These are phyloP conservation scores for Phasia obesa DNA, from an alignment of 2,888 invertebrate species.

Conservation along the genomic window DNA sequence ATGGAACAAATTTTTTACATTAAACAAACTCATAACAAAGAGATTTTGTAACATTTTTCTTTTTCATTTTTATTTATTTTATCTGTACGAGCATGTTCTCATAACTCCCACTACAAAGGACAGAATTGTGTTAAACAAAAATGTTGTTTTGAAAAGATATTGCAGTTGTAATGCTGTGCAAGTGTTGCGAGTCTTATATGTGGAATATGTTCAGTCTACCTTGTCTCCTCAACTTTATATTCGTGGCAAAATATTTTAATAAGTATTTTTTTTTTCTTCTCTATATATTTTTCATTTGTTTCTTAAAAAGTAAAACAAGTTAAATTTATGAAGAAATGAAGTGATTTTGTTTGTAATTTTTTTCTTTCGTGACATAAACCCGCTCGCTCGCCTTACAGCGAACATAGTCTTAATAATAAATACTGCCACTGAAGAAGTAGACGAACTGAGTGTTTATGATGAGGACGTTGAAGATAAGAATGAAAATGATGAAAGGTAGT, in stretches of 20 bases:
- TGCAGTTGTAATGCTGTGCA: constrained; percentile 19
- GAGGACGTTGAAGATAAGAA: constrained; percentile 17
- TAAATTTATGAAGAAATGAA: constrained; percentile 50
- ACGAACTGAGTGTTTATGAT: constrained; percentile 22
- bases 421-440: constrained; percentile 3
- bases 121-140: constrained; percentile 43
- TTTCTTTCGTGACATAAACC: constrained; percentile 8
- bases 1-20: constrained; percentile 43
- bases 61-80: constrained; percentile 9
- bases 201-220: constrained; percentile 22
- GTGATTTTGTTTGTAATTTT: constrained; percentile 35
- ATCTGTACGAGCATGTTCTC: constrained; percentile 2
- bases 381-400: neutral
- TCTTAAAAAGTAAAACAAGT: constrained; percentile 40
- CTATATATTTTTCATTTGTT: neutral
- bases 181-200: constrained; percentile 21
- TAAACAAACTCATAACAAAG: constrained; percentile 56
- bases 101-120: constrained; percentile 21
- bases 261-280: constrained; percentile 10
- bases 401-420: constrained; percentile 35
- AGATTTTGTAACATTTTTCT: constrained; percentile 23
- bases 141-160: constrained; percentile 28
- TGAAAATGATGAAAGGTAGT: constrained; percentile 52
- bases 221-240: neutral
- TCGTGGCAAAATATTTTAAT: constrained; percentile 19